Evolutionary conservation across 2,888 invertebrate genomes (phyloP).

Genomic region (Eupithecia abbreviata): DNA sequence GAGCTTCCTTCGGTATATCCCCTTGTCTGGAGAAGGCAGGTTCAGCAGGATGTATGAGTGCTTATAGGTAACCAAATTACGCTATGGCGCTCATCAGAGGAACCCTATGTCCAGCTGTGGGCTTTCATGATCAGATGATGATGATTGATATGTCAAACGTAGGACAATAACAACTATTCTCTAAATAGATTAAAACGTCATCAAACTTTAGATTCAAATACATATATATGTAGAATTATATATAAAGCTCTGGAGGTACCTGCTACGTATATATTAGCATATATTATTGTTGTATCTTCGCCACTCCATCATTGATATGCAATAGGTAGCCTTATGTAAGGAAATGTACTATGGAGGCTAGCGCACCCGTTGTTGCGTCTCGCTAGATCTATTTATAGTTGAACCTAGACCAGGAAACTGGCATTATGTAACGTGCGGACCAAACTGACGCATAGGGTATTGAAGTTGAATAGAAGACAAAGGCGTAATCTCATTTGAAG

Average conservation of each 20-base stretch:
- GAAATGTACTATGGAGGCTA: conserved; percentile 41
- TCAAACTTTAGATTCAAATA: neutral
- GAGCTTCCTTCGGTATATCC: no score
- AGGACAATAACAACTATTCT: no score
- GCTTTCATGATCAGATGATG: no score
- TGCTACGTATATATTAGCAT: neutral
- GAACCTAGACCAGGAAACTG: conserved; percentile 20
- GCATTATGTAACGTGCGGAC: neutral
- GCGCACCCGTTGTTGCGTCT: conserved; percentile 27
- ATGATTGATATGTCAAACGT: no score
- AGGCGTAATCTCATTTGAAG: no score
- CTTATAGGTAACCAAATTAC: no score
- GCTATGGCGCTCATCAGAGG: no score
- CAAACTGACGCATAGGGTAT: neutral
- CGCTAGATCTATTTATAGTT: conserved; percentile 21
- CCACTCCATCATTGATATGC: conserved; percentile 44
- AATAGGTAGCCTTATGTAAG: conserved; percentile 38
- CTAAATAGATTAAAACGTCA: neutral
- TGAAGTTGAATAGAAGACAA: neutral
- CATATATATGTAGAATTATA: neutral
- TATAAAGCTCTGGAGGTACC: neutral
- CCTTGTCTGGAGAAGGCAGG: no score
- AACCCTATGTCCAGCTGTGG: no score
- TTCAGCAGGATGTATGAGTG: no score
- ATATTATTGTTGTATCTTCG: neutral